phyloP scores from a whole-genome alignment of 2,888 invertebrate species.

The Ferdinandea cuprea region DNA sequence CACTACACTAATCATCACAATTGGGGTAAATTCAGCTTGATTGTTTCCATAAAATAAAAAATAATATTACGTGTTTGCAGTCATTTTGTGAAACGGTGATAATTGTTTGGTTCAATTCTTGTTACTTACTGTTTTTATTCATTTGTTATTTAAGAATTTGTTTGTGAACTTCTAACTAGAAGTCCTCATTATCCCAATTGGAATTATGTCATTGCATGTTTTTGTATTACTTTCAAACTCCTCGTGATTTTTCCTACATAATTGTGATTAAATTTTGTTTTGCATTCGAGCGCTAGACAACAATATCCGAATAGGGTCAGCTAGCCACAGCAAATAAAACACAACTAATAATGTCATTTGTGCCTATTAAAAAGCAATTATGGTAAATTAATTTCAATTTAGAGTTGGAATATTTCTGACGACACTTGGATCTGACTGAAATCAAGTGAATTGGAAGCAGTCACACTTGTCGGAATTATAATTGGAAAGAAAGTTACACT shows the following conservation, averaged over 20 bases:
- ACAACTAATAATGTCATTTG: slow-evolving; percentile 20
- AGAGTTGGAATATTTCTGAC: background rate
- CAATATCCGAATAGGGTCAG: slow-evolving; percentile 26
- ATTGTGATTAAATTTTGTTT: too few relatives aligned
- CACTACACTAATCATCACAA: slow-evolving; percentile 26
- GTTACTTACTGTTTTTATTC: background rate
- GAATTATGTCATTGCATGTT: slow-evolving; percentile 10
- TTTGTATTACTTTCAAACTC: too few relatives aligned
- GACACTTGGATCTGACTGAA: background rate
- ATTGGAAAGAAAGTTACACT: background rate
- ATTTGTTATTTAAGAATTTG: background rate
- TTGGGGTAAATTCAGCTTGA: slow-evolving; percentile 29
- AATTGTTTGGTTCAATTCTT: background rate
- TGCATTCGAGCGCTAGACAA: background rate
- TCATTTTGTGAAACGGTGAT: background rate
- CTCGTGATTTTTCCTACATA: too few relatives aligned
- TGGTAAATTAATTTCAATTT: slow-evolving; percentile 25
- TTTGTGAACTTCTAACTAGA: background rate
- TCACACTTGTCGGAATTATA: too few relatives aligned
- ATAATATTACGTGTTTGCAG: background rate
- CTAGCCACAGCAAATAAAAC: background rate
- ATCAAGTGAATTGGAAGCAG: background rate
- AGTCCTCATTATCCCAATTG: slow-evolving; percentile 35
- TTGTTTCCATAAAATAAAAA: too few relatives aligned
- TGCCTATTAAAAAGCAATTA: slow-evolving; percentile 32